Evolutionary conservation across 2,888 invertebrate genomes (phyloP), one percentile per base, ranked within the genome.

Genomic region (Rutpela maculata): DNA sequence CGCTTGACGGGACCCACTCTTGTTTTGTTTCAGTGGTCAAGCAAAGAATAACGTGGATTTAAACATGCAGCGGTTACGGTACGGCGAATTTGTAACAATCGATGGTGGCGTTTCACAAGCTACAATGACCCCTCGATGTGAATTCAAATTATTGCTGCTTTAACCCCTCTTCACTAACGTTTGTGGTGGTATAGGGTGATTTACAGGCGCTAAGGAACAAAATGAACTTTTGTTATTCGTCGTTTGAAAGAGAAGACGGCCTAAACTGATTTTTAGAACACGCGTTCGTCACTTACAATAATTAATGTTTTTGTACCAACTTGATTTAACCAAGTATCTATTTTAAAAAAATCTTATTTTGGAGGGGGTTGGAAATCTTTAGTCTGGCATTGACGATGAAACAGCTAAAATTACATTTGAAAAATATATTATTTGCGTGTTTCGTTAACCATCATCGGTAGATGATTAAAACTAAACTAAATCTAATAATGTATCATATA

Each of bases 71-170:
- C 77, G 75, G 80, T 82, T 81, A 80, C 82, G 83, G 72, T 81
- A 76, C 80, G 79, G 76, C 70, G 74, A 81, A 80, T 80, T 76
- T 78, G 80, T 80, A 81, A 82, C 82, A 84, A 84, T 84, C 84
- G 82, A 83, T 83, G 82, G 63, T 70, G 81, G 76, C 78, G 80
- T 78, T 77, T 74, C 76, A 79, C 77, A 75, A 76, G 77, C 82
- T 76, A 81, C 82, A 79, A 80, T 83, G 81, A 83, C 83, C 81
- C 81, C 78, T 78, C 66, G 74, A 43, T 56, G 74, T 76, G 57
- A 38, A 72, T 70, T 77, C 72, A 57, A 73, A 73, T 75, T 71
- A 43, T 77, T 55, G 22, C 55, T 1, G 50, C 19, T 63, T 17
- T 63, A 72, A 72, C 72, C 72, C 72, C 72, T 63, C 72, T 72